Evolutionary conservation across 2,888 invertebrate species (phyloP).

Genomic region (Drosophila meridiana): DNA sequence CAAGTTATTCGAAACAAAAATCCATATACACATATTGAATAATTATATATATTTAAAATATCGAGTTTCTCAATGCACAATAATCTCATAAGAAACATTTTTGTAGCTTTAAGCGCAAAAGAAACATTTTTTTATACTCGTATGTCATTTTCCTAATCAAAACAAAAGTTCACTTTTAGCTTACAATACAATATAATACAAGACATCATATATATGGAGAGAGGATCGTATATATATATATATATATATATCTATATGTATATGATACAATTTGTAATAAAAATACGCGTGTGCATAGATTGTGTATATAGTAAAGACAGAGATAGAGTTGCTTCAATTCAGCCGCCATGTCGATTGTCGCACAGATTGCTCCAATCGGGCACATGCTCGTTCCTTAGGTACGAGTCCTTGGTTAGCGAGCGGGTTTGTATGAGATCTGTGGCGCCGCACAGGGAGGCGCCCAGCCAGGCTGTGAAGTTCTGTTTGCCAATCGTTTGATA

Average conservation of each 20-base stretch:
- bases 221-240: slow-evolving; percentile 13
- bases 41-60: slow-evolving; percentile 19
- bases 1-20: slow-evolving; percentile 14
- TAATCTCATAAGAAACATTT: slow-evolving; percentile 40
- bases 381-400: slow-evolving; percentile 89
- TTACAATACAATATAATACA: slow-evolving; percentile 21
- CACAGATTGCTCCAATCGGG: slow-evolving; percentile 91
- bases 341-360: slow-evolving; percentile 80
- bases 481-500: slow-evolving; percentile 92
- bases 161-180: slow-evolving; percentile 54
- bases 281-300: slow-evolving; percentile 15
- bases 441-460: slow-evolving; percentile 92
- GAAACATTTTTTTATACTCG: slow-evolving; percentile 52
- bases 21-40: slow-evolving; percentile 10
- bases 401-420: slow-evolving; percentile 91
- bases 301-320: slow-evolving; percentile 5
- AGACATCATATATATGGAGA: slow-evolving; percentile 5
- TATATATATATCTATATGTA: slow-evolving; percentile 13
- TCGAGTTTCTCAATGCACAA: slow-evolving; percentile 48
- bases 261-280: slow-evolving; percentile 27
- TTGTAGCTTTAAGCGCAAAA: slow-evolving; percentile 39
- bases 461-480: slow-evolving; percentile 95
- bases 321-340: slow-evolving; percentile 16
- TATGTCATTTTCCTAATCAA: slow-evolving; percentile 48
- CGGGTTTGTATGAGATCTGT: slow-evolving; percentile 90